Base-by-base conservation (phyloP, 2,888 invertebrate genomes). In the Drosophila mulleri region DNA sequence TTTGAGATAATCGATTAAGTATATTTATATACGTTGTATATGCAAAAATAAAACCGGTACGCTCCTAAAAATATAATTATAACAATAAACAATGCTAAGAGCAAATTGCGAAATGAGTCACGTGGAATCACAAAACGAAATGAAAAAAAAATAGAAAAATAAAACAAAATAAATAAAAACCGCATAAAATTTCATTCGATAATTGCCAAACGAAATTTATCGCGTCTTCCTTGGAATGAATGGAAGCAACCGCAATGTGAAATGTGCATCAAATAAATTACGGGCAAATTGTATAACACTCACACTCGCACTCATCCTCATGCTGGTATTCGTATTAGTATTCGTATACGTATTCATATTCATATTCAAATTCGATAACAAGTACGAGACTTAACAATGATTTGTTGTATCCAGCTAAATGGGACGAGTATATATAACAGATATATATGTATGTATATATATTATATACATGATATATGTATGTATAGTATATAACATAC, bases 101-200 rank as follows among this genome's bases (percentile, higher is more conserved):
- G 35, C 66, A 50, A 71, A 64, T 71, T 54, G 63, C 35, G 3
- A 61, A 52, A 29, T 77, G 80, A 77, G 47, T 77, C 77, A 80
- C 59, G 53, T 45, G 45, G 37, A 41, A 26, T 20, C 20, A 32
- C 32, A 32, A 29, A 29, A 2, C 9, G 29, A 29, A 29, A 29
- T 29, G 48, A 26, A 26, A 26, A 26, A 26, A 3, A 26, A 4
- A 26, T 3, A 26, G 4, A 3, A 26, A 26, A 26, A 23, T 23
- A 23, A 26, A 26, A 26, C 3, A 42, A 35, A 29, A 52, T 9
- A 53, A 37, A 52, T 39, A 42, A 54, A 77, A 58, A 71, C 65
- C 75, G 69, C 79, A 79, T 61, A 69, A 69, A 44, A 68, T 65
- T 79, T 52, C 56, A 53, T 47, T 58, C 56, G 44, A 75, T 67